Evolutionary conservation across 2,888 invertebrate genomes (phyloP), one percentile per base, ranked within the genome.

Genomic region (Apoda limacodes): DNA sequence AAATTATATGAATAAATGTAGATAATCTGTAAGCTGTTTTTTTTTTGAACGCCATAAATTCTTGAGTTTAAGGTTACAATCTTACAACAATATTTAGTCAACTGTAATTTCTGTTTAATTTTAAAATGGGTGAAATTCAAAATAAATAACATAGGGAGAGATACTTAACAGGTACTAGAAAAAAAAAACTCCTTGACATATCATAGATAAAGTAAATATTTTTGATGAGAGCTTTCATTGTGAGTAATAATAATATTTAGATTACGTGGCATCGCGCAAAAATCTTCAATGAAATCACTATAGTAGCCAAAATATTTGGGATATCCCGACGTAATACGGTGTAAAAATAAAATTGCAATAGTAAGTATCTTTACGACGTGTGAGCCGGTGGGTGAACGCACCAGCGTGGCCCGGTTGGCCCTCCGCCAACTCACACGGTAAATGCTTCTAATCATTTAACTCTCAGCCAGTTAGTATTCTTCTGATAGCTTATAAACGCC

Each of bases 361-460:
- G 59, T 41, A 37, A 37, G 42, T 59, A 65, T 63, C 54, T 62
- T 55, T 55, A 56, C 57, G 50, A 46, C 38, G 47, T 45, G 52
- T 50, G 50, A 46, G 51, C 53, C 45, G 60, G 42, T 53, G 61
- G 75, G 74, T 80, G 72, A 78, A 80, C 68, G 80, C 62, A 69
- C 76, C 60, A 56, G 43, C 50, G 52, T 75, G 78, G 60, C 78
- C 75, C 60, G 75, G 54, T 76, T 78, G 78, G 78, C 72, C 37
- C 58, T 45, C 32, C 47, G 75, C 80, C 80, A 80, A 60, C 63
- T 70, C 74, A 67, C 74, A 74, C 75, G 71, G 65, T 65, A 60
- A 62, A 68, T 67, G 68, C 61, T 61, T 60, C 75, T 75, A 72
- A 75, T 76, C 76, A 68, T 63, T 58, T 50, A 51, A 59, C 62